These are phyloP conservation scores for Drosophila pseudotakahashii DNA, from an alignment of 2,888 invertebrate species.

Conservation along the genomic window DNA sequence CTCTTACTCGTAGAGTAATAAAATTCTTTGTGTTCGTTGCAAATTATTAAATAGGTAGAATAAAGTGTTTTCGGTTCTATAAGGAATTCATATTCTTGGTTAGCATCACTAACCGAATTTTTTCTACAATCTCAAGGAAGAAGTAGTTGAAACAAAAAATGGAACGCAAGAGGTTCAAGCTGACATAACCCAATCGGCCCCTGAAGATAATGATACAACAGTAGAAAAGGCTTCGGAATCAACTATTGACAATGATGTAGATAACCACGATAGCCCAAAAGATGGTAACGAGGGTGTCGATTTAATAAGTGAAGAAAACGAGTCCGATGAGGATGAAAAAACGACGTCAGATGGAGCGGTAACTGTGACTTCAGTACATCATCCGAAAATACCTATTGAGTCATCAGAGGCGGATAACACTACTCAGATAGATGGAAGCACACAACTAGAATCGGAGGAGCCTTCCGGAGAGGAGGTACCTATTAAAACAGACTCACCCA, in stretches of 20 bases:
- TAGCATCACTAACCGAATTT: neutral
- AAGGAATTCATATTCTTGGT: no score
- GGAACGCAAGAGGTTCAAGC: neutral
- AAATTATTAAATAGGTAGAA: no score
- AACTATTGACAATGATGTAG: neutral
- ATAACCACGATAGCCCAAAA: neutral
- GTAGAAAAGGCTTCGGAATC: neutral
- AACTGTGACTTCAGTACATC: neutral
- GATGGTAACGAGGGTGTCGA: neutral
- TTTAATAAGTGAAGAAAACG: neutral
- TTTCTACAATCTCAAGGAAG: slow-evolving; percentile 16
- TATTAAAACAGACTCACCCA: neutral
- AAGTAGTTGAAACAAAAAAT: slow-evolving; percentile 8
- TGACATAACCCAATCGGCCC: neutral
- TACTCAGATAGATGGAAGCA: neutral
- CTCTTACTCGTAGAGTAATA: no score
- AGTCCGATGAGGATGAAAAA: slow-evolving; percentile 4
- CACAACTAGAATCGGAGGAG: neutral
- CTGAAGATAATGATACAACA: neutral
- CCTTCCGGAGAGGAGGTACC: no score
- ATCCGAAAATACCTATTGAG: neutral
- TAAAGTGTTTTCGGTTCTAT: no score
- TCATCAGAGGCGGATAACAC: neutral
- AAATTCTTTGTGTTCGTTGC: no score
- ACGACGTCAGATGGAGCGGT: neutral